Evolutionary conservation across 1,140 invertebrate genomes (phyloP), one percentile per base, ranked within the genome.

Genomic region (Sinella curviseta): DNA sequence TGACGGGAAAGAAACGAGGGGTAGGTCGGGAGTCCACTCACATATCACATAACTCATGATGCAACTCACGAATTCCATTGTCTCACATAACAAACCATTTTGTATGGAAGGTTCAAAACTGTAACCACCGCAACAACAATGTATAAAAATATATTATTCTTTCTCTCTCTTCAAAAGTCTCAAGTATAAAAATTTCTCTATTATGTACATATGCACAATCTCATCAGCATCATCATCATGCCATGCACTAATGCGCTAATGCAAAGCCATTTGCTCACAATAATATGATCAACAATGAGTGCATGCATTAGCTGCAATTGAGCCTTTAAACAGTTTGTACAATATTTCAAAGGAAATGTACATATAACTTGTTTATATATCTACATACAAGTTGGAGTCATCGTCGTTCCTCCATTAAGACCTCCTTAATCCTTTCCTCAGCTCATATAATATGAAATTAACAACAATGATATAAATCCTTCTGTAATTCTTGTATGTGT

Each of bases 11-110:
- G 31, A 24, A 60, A 70, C 65, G 65, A 70, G 65, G 65, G 65
- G 65, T 70, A 70, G 65, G 65, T 70, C 65, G 65, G 65, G 65
- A 70, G 65, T 70, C 65, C 65, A 70, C 65, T 70, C 65, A 70
- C 3, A 33, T 70, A 70, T 70, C 65, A 70, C 65, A 70, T 70
- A 70, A 70, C 65, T 70, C 65, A 70, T 70, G 65, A 30, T 70
- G 65, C 26, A 31, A 33, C 65, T 70, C 65, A 70, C 65, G 65
- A 70, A 70, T 70, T 33, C 65, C 31, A 31, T 70, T 70, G 65
- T 70, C 65, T 70, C 65, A 33, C 2, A 60, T 24, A 60, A 60
- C 39, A 60, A 26, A 60, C 57, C 28, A 8, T 70, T 14, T 31
- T 70, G 65, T 33, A 33, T 70, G 65, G 65, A 31, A 8, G n/a